Conservation (phyloP, 1,140 invertebrate genomes). For the Neodiprion virginianus region DNA sequence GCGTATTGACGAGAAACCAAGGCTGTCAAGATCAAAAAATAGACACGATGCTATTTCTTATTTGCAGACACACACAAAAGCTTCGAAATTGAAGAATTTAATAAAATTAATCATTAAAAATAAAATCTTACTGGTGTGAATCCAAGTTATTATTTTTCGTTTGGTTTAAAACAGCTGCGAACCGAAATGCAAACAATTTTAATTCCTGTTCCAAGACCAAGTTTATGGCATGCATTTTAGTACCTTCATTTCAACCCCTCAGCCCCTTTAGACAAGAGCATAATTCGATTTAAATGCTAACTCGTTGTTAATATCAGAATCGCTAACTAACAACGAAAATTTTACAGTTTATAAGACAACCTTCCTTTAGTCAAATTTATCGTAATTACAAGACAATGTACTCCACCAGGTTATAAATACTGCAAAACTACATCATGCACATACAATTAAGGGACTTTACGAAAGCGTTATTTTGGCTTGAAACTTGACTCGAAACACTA, state of each 20-base stretch:
- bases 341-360: no score
- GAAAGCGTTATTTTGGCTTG: background rate
- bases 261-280: background rate
- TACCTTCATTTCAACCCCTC: conserved; percentile 46
- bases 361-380: no score
- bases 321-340: no score
- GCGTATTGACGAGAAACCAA: no score
- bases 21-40: no score
- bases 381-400: background rate
- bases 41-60: background rate
- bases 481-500: background rate
- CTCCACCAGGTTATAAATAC: conserved; percentile 2
- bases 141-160: background rate
- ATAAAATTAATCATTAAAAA: background rate
- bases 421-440: background rate
- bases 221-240: conserved; percentile 46
- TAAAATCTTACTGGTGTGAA: background rate
- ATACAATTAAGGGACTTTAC: background rate
- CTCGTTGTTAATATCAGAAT: no score
- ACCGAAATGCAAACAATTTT: no score
- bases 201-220: background rate
- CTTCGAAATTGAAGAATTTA: background rate
- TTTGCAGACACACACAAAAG: background rate
- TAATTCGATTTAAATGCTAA: background rate
- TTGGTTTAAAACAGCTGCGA: background rate